Conservation (phyloP, 2,888 invertebrate species). For the Zygothrica quintamaculata region DNA sequence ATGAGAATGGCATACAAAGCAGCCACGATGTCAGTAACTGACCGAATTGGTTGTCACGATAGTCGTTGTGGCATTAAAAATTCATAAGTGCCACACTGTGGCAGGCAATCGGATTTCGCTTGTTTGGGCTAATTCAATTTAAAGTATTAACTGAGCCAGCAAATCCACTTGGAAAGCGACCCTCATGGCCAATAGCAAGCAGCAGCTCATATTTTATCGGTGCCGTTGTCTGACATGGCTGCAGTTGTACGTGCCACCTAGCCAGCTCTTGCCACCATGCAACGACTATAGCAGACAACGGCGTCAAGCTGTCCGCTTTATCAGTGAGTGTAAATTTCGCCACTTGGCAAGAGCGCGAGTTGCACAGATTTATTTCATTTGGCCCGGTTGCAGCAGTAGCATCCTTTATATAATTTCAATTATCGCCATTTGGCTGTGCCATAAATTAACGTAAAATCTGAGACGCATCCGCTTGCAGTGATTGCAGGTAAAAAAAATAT, state of each 20-base stretch:
- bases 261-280: slow-evolving; percentile 35
- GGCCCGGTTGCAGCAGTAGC: slow-evolving; percentile 33
- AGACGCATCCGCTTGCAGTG: slow-evolving; percentile 43
- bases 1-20: slow-evolving; percentile 55
- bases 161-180: slow-evolving; percentile 54
- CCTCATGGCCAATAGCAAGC: slow-evolving; percentile 10
- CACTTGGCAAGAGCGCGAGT: slow-evolving; percentile 41
- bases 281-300: slow-evolving; percentile 8
- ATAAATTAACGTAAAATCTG: slow-evolving; percentile 67
- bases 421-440: slow-evolving; percentile 73
- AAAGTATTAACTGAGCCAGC: slow-evolving; percentile 31
- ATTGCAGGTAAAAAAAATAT: slow-evolving; percentile 66
- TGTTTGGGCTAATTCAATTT: slow-evolving; percentile 68
- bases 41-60: slow-evolving; percentile 29
- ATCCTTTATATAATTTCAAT: slow-evolving; percentile 74
- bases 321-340: slow-evolving; percentile 63
- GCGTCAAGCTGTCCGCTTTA: slow-evolving; percentile 37
- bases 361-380: slow-evolving; percentile 74
- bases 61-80: slow-evolving; percentile 56
- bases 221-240: slow-evolving; percentile 62
- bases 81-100: slow-evolving; percentile 54
- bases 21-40: slow-evolving; percentile 5
- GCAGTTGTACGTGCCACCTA: slow-evolving; percentile 72
- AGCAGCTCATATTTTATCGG: slow-evolving; percentile 70
- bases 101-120: slow-evolving; percentile 2